Base-by-base conservation (phyloP, 1,140 invertebrate species). In the Lepidurus couesii region DNA sequence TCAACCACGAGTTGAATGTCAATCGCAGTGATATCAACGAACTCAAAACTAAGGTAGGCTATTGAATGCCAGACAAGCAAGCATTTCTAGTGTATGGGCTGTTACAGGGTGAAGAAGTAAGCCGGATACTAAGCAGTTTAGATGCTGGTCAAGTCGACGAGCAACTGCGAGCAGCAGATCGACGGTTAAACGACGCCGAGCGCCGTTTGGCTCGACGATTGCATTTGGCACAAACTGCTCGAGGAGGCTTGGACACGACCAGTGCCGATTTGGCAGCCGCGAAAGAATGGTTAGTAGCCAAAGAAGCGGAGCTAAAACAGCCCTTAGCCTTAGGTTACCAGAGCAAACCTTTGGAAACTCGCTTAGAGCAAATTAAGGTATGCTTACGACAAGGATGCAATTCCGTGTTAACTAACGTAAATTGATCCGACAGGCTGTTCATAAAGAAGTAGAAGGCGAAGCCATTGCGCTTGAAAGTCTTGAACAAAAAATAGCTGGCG, bases 131-230 rank as follows among this genome's bases (percentile, higher is more conserved):
- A 81, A 84, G 92, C 83, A 94, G 93, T 84, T 85, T 94, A 65
- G 95, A 97, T 84, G 91, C 91, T 0, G 94, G 96, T 81, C 93
- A 96, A 84, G 91, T 97, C 24, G 94, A 96, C 84, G 95, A 97
- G 83, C 92, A 93, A 87, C 88, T 93, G 80, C 94, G 95, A 84
- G 91, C 91, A 0, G 87, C 94, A 1, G 93, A 96, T 83, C 88
- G 93, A 81, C 88, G 92, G 79, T 92, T 94, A 80, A 91, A 90
- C 76, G 94, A 96, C 83, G 89, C 95, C 0, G 88, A 89, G 42
- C 96, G 95, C 82, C 89, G 94, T 77, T 89, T 95, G 42, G 90
- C 93, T 82, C 88, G 94, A 65, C 95, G 95, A 80, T 82, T 82
- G 76, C 83, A 85, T 75, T 81, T 84, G 26, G 80, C 84, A 75